These are phyloP conservation scores for Andricus curvator DNA, from an alignment of 2,888 invertebrate species.

Conservation along the genomic window DNA sequence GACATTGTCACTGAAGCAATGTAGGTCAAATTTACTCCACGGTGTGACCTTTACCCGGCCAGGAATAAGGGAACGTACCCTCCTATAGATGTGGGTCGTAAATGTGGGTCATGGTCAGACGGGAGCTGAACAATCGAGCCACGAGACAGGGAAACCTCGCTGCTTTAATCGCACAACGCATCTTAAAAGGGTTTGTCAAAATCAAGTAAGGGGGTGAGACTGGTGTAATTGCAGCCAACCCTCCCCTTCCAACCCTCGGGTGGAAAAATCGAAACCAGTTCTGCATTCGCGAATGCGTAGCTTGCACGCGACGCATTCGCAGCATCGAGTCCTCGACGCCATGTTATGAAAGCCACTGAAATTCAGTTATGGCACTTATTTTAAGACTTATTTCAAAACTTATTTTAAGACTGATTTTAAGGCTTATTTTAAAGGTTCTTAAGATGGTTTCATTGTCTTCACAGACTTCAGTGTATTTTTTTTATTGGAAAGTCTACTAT, in stretches of 20 bases:
- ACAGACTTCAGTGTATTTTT: no score
- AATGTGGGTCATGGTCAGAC: conserved; percentile 73
- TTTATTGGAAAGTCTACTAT: no score
- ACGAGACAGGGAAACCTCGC: conserved; percentile 51
- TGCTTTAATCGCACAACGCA: conserved; percentile 41
- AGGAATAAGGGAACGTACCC: conserved; percentile 49
- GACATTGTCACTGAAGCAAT: conserved; percentile 61
- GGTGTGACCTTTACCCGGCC: conserved; percentile 62
- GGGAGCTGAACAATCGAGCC: conserved; percentile 52
- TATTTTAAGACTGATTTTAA: no score
- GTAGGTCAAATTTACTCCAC: conserved; percentile 69
- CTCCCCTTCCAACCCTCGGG: not conserved
- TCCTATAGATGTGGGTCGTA: conserved; percentile 64
- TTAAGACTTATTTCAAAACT: no score
- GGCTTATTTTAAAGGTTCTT: no score
- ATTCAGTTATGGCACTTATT: no score
- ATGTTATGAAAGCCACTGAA: not conserved
- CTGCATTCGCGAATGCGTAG: not conserved
- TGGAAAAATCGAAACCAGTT: conserved; percentile 13
- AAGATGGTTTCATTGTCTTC: no score
- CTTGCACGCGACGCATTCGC: not conserved
- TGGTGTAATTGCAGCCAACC: not conserved
- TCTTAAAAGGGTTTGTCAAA: conserved; percentile 27
- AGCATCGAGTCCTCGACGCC: not conserved
- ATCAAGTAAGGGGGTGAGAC: not conserved